Evolutionary conservation across 2,888 invertebrate genomes (phyloP).

Genomic region (Drosophila mimica): DNA sequence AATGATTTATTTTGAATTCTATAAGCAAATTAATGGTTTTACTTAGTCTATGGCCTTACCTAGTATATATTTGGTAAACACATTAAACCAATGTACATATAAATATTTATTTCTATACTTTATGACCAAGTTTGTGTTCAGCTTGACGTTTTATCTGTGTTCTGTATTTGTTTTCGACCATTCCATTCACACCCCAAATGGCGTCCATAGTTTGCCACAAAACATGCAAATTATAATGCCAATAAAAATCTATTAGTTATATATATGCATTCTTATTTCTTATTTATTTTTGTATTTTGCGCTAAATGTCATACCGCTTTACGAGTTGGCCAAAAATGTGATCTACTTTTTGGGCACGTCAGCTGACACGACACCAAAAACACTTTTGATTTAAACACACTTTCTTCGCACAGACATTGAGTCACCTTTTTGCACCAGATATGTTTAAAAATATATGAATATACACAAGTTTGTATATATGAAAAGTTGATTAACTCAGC

Average conservation of each 20-base stretch:
- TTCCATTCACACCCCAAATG: slow-evolving; percentile 47
- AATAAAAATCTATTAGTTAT: slow-evolving; percentile 30
- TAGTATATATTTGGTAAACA: slow-evolving; percentile 18
- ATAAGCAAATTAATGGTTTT: slow-evolving; percentile 2
- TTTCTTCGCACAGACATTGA: slow-evolving; percentile 19
- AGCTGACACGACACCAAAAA: slow-evolving; percentile 30
- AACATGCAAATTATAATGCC: slow-evolving; percentile 36
- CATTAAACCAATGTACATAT: slow-evolving; percentile 5
- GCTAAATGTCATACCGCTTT: slow-evolving; percentile 35
- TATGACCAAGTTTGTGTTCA: slow-evolving; percentile 1
- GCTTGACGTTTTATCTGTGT: slow-evolving; percentile 3
- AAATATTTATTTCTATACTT: slow-evolving; percentile 16
- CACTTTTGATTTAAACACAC: slow-evolving; percentile 10
- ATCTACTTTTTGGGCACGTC: slow-evolving; percentile 38
- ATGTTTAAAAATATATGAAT: neutral
- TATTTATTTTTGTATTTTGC: slow-evolving; percentile 14
- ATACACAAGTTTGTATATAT: neutral
- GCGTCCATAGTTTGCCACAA: slow-evolving; percentile 14
- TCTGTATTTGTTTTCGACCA: slow-evolving; percentile 17
- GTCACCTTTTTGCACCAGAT: slow-evolving; percentile 4
- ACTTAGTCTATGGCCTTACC: neutral
- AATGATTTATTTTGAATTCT: neutral
- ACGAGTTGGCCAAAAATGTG: slow-evolving; percentile 29
- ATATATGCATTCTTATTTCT: slow-evolving; percentile 17
- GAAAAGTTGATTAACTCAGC: slow-evolving; percentile 13